Percentiles rank a stretch among this genome's conserved stretches.
phyloP scores from a whole-genome alignment of 2,113 vertebrate genomes.

The Periophthalmus modestus region DNA sequence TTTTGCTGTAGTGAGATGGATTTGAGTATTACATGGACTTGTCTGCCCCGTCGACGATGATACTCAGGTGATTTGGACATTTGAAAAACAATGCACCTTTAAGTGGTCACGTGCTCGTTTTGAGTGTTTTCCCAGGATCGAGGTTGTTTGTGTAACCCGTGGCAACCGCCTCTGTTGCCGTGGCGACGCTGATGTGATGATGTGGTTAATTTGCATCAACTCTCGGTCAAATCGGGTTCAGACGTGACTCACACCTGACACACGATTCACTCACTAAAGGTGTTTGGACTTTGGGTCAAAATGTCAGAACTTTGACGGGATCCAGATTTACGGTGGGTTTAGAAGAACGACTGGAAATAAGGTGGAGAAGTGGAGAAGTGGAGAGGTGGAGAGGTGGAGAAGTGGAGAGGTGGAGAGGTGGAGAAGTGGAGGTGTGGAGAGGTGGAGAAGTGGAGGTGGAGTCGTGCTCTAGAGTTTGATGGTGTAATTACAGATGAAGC shows the following conservation, averaged over 20 bases:
- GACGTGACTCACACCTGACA: not conserved
- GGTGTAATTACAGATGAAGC: too few relatives aligned
- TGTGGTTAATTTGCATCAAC: not conserved
- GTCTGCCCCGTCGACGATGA: not conserved
- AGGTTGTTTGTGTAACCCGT: constrained; percentile 6
- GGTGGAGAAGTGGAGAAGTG: too few relatives aligned
- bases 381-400: too few relatives aligned
- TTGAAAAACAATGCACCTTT: not conserved
- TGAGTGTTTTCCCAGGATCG: not conserved
- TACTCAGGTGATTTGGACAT: not conserved
- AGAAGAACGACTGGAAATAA: too few relatives aligned
- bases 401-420: too few relatives aligned
- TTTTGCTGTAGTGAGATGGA: too few relatives aligned
- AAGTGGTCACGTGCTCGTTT: not conserved
- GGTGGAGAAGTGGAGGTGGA: too few relatives aligned
- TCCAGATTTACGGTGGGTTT: not conserved
- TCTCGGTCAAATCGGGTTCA: not conserved
- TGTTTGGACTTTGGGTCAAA: not conserved
- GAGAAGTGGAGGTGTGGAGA: too few relatives aligned
- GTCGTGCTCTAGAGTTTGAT: too few relatives aligned
- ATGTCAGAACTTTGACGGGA: not conserved
- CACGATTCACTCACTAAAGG: not conserved
- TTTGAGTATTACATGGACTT: not conserved
- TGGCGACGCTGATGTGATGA: not conserved
- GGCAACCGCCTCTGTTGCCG: constrained; percentile 3